Evolutionary conservation across 2,113 vertebrate species (phyloP).

Genomic region (Mola mola): DNA sequence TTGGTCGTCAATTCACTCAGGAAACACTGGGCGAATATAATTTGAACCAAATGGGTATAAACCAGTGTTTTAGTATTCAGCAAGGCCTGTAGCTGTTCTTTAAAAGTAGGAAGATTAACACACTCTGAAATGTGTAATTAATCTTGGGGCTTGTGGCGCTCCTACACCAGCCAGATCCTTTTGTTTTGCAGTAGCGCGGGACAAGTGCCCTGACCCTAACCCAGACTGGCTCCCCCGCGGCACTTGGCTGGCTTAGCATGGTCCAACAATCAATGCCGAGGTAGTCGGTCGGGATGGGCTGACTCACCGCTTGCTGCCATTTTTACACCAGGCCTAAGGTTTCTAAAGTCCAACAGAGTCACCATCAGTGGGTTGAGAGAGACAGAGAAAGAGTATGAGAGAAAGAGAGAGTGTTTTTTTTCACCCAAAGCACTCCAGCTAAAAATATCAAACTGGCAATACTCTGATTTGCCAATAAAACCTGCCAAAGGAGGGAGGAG

Average conservation of each 20-base stretch:
- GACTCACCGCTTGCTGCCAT: slow-evolving; percentile 70
- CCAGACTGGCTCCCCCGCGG: slow-evolving; percentile 23
- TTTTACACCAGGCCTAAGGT: slow-evolving; percentile 74
- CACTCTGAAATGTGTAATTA: slow-evolving; percentile 39
- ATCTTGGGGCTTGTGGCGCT: slow-evolving; percentile 39
- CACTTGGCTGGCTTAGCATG: slow-evolving; percentile 26
- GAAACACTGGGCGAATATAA: slow-evolving; percentile 40
- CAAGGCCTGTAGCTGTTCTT: slow-evolving; percentile 43
- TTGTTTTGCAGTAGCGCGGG: slow-evolving; percentile 28
- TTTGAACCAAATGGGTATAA: slow-evolving; percentile 52
- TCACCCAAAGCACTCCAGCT: slow-evolving; percentile 66
- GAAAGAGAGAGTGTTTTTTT: slow-evolving; percentile 42
- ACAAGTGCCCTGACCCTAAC: slow-evolving; percentile 38
- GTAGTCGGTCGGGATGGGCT: slow-evolving; percentile 51
- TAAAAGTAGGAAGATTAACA: slow-evolving; percentile 35
- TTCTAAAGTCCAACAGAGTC: slow-evolving; percentile 70
- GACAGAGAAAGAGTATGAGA: slow-evolving; percentile 19
- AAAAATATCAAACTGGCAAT: slow-evolving; percentile 77
- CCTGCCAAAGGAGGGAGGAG: slow-evolving; percentile 59
- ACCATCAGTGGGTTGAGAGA: slow-evolving; percentile 68
- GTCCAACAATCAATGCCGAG: slow-evolving; percentile 39
- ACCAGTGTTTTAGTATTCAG: slow-evolving; percentile 52
- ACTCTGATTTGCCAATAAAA: slow-evolving; percentile 76
- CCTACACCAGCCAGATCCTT: slow-evolving; percentile 28
- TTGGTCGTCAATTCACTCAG: slow-evolving; percentile 36